Evolutionary conservation across 2,888 invertebrate genomes (phyloP), one percentile per base, ranked within the genome.

Genomic region (Brenthis daphne): DNA sequence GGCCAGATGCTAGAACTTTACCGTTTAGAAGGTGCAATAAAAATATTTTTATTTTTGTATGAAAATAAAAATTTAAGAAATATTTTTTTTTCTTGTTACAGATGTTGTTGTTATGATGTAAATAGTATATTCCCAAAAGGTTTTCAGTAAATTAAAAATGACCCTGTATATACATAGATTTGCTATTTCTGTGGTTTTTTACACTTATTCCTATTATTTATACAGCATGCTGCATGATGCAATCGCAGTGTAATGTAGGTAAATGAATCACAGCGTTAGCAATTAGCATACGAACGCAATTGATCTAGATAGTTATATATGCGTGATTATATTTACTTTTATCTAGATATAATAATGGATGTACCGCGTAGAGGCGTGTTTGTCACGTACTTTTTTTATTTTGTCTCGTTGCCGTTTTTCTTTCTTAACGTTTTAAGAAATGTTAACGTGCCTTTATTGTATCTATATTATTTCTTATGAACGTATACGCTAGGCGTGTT

Each of bases 221-320:
- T 51, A 47, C 33, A 13, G 33, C 43, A 51, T 69, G 61, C 65
- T 53, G 65, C 61, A 63, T 69, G 65, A 69, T 63, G 65, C 65
- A 65, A 69, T 65, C 60, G 20, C 57, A 54, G 57, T 63, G 69
- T 65, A 47, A 65, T 65, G 61, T 63, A 37, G 47, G 43, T 57
- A 64, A 69, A 53, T 60, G 69, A 69, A 60, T 67, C 69, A 70
- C 61, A 13, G 47, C 24, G 55, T 60, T 20, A 58, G 53, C 65
- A 58, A 50, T 60, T 20, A 58, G 53, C 65, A 58, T 61, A 64
- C 57, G 56, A 57, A 64, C 60, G 50, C 64, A 64, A 61, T 71
- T 57, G 56, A 67, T 69, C 64, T 69, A 64, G 55, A 67, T 71
- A 64, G 50, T 54, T 50, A 24, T 55, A 60, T 24, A 65, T 57